Evolutionary conservation across 2,113 vertebrate species (phyloP).

Genomic region (Platysteira castanea): DNA sequence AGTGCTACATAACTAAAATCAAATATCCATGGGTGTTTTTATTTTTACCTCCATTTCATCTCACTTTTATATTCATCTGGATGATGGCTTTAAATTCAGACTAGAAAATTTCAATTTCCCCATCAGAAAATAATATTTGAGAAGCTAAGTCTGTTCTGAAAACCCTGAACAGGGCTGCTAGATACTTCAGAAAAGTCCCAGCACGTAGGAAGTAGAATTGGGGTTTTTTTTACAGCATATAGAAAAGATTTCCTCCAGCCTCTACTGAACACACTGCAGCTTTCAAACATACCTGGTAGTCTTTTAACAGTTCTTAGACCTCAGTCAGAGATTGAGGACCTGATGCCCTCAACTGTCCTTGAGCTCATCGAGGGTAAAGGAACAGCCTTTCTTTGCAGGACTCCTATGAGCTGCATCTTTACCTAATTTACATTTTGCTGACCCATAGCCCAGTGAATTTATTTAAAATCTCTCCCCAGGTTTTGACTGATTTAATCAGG

Average conservation of each 20-base stretch:
- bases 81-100: not conserved
- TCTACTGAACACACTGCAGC: not conserved
- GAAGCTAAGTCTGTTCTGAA: not conserved
- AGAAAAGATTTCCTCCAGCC: not conserved
- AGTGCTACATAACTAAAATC: not conserved
- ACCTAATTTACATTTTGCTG: not conserved
- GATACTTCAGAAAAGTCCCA: not conserved
- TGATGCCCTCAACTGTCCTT: not conserved
- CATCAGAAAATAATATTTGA: not conserved
- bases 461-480: not conserved
- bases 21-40: not conserved
- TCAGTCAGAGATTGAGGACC: not conserved
- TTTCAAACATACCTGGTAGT: not conserved
- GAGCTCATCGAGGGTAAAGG: not conserved
- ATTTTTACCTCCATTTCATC: not conserved
- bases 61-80: not conserved
- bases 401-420: not conserved
- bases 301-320: not conserved
- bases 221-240: not conserved
- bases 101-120: not conserved
- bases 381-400: not conserved
- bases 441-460: not conserved
- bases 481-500: constrained; percentile 26
- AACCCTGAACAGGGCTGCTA: not conserved
- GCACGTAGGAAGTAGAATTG: not conserved